Percentiles rank a stretch among this genome's conserved stretches.
Evolutionary conservation across 1,140 invertebrate genomes (phyloP).

Genomic region (Atta cephalotes): DNA sequence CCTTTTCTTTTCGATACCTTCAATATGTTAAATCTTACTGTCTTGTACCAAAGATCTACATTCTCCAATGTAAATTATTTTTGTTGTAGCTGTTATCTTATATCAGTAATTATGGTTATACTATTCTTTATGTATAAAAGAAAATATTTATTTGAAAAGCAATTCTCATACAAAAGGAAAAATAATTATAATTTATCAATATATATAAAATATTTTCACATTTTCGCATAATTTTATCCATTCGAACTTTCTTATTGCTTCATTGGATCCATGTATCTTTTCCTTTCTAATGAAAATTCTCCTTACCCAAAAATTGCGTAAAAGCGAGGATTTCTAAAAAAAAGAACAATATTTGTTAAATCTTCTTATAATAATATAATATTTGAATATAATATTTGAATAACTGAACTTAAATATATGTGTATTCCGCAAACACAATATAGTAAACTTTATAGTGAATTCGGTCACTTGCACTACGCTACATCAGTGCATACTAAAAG

Average conservation of each 20-base stretch:
- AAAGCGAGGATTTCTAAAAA: slow-evolving; percentile 75
- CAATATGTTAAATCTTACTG: slow-evolving; percentile 99
- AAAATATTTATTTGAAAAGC: slow-evolving; percentile 29
- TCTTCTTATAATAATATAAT: neutral
- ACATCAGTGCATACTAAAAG: no score
- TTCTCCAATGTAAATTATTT: slow-evolving; percentile 92
- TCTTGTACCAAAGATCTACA: slow-evolving; percentile 99
- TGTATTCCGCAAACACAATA: no score
- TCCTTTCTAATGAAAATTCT: slow-evolving; percentile 35
- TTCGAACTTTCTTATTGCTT: neutral
- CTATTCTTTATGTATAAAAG: neutral
- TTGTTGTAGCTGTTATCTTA: neutral
- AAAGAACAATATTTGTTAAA: neutral
- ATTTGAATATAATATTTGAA: slow-evolving; percentile 5
- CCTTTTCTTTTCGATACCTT: slow-evolving; percentile 98
- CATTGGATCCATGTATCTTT: neutral
- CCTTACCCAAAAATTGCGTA: slow-evolving; percentile 75
- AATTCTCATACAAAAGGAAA: neutral
- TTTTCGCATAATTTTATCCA: neutral
- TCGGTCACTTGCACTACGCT: no score
- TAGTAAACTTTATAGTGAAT: no score
- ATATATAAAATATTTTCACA: neutral
- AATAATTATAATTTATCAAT: neutral
- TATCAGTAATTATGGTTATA: no score
- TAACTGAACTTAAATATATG: slow-evolving; percentile 29